Percentiles rank a stretch among this genome's conserved stretches.
These are phyloP conservation scores for Ranitomeya imitator DNA, from an alignment of 2,113 vertebrate species.

Conservation along the genomic window DNA sequence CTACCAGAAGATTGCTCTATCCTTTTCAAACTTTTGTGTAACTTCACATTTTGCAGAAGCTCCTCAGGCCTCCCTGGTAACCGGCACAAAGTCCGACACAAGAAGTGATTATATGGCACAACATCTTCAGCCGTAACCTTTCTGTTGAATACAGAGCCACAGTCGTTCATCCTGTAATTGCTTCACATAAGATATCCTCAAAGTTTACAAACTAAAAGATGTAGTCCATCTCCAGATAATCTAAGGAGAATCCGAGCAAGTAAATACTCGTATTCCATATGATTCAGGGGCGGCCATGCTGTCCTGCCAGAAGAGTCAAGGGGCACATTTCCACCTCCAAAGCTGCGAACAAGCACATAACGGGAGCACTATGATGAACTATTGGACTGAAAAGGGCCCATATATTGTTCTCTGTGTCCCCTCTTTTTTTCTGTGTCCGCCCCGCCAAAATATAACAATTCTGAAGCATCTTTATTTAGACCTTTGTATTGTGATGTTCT, in stretches of 20 bases:
- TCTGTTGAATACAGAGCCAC: background rate
- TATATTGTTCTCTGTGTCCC: too few relatives aligned
- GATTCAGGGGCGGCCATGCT: too few relatives aligned
- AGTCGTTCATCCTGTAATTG: background rate
- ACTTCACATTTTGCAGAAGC: slow-evolving; percentile 12
- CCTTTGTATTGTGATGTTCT: background rate
- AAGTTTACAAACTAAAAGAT: background rate
- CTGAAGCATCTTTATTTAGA: background rate
- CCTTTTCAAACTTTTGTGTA: slow-evolving; percentile 26
- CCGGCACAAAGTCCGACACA: slow-evolving; percentile 17
- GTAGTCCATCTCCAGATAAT: background rate
- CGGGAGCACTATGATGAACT: too few relatives aligned
- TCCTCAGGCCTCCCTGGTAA: slow-evolving; percentile 12
- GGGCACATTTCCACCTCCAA: too few relatives aligned
- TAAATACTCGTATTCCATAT: too few relatives aligned
- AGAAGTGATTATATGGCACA: background rate
- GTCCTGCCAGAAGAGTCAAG: too few relatives aligned
- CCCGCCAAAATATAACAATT: background rate
- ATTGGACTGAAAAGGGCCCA: too few relatives aligned
- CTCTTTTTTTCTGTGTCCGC: too few relatives aligned
- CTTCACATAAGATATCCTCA: background rate
- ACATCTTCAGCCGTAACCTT: background rate
- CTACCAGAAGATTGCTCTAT: slow-evolving; percentile 18
- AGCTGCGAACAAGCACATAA: too few relatives aligned
- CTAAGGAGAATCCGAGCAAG: too few relatives aligned